A percentile compares a stretch with the other conserved stretches of the same genome.
These are phyloP conservation scores for Taeniopygia guttata DNA, from an alignment of 2,797 vertebrate species.

Conservation along the genomic window DNA sequence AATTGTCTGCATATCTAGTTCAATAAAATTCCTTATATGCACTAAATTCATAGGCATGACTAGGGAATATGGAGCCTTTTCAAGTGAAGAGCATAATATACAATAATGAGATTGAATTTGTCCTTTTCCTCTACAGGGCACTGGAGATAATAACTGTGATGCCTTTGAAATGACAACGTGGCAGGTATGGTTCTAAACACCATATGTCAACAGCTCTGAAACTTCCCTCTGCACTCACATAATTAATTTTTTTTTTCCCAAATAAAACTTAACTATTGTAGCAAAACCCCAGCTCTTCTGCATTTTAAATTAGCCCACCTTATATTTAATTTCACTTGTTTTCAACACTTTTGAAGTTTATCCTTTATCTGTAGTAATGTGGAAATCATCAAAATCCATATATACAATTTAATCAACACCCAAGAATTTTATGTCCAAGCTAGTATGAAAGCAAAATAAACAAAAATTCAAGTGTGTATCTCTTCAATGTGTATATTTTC, in stretches of 20 bases:
- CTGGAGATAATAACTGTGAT: neutral
- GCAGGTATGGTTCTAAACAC: neutral
- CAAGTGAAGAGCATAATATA: neutral
- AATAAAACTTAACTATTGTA: neutral
- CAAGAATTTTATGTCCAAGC: neutral
- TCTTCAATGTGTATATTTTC: neutral
- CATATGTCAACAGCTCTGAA: neutral
- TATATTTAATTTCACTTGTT: neutral
- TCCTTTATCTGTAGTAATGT: neutral
- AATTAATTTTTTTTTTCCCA: neutral
- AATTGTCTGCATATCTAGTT: neutral
- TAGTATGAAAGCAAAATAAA: neutral
- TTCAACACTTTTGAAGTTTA: neutral
- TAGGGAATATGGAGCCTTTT: neutral
- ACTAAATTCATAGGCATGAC: neutral
- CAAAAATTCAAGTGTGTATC: neutral
- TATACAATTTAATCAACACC: neutral
- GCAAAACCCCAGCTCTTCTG: neutral
- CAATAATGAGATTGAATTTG: neutral
- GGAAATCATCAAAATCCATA: neutral
- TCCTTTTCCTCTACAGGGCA: neutral
- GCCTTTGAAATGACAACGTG: neutral
- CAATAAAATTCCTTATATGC: neutral
- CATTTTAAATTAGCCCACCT: neutral
- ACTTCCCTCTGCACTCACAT: neutral